phyloP scores from a whole-genome alignment of 2,113 vertebrate species.

The Gobius niger region DNA sequence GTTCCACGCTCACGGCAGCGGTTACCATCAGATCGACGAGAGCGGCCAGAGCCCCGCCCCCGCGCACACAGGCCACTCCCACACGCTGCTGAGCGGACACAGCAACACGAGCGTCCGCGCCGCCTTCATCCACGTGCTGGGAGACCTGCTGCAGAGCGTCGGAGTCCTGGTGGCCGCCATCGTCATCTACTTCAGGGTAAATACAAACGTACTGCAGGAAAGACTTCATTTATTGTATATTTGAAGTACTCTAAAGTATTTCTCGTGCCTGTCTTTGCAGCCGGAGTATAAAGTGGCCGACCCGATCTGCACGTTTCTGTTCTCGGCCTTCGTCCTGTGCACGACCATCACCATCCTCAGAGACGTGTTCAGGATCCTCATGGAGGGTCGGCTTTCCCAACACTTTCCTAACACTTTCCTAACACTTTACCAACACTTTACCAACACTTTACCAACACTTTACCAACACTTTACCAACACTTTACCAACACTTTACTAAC shows the following conservation, averaged over 20 bases:
- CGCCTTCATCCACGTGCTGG: slow-evolving; percentile 93
- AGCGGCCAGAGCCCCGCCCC: slow-evolving; percentile 62
- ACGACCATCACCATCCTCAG: slow-evolving; percentile 93
- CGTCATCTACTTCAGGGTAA: slow-evolving; percentile 94
- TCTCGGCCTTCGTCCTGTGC: slow-evolving; percentile 91
- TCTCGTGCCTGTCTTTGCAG: slow-evolving; percentile 64
- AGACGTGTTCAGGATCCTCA: slow-evolving; percentile 91
- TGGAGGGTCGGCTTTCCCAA: slow-evolving; percentile 84
- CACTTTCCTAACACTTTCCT: no score
- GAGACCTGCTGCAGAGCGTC: slow-evolving; percentile 94
- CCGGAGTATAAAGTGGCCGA: slow-evolving; percentile 95
- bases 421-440: no score
- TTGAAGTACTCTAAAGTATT: not conserved
- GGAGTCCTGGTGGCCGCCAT: slow-evolving; percentile 90
- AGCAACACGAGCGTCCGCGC: slow-evolving; percentile 91
- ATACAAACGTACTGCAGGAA: not conserved
- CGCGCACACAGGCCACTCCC: slow-evolving; percentile 58
- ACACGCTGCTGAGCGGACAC: slow-evolving; percentile 65
- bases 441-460: no score
- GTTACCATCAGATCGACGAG: slow-evolving; percentile 87
- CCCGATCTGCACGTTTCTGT: slow-evolving; percentile 96
- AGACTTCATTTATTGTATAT: not conserved
- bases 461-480: no score
- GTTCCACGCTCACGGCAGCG: slow-evolving; percentile 79
- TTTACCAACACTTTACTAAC: no score